phyloP scores from a whole-genome alignment of 2,888 invertebrate species.

The Cerceris ruficornis region DNA sequence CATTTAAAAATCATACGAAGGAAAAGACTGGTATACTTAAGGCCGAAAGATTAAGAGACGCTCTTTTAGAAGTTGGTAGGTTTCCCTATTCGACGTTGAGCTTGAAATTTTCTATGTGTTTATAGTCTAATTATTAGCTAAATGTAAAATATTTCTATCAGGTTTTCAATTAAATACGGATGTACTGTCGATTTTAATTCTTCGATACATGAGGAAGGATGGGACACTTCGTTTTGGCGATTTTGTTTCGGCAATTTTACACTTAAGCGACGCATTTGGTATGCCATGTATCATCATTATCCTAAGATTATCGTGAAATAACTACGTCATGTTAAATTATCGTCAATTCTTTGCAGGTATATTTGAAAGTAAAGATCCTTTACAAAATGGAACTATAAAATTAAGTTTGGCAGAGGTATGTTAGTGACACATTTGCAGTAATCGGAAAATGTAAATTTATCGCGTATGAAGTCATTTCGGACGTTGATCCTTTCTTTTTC shows the following conservation, averaged over 20 bases:
- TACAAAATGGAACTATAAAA: constrained; percentile 91
- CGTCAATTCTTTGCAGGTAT: constrained; percentile 83
- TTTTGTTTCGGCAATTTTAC: constrained; percentile 94
- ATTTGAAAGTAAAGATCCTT: constrained; percentile 90
- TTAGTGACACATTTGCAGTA: background rate
- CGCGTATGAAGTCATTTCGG: too few relatives aligned
- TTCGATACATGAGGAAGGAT: constrained; percentile 95
- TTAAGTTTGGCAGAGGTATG: constrained; percentile 90
- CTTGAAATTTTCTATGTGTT: background rate
- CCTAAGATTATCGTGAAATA: background rate
- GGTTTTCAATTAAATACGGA: constrained; percentile 93
- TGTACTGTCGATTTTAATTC: constrained; percentile 90
- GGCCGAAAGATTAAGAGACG: constrained; percentile 92
- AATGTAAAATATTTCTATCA: constrained; percentile 66
- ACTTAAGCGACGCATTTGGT: constrained; percentile 95
- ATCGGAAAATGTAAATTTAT: background rate
- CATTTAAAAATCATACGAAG: constrained; percentile 94
- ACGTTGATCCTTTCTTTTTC: constrained; percentile 79
- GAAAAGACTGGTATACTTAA: constrained; percentile 95
- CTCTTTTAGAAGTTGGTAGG: constrained; percentile 90
- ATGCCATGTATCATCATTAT: constrained; percentile 69
- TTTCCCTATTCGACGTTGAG: constrained; percentile 32
- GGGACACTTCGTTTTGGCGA: constrained; percentile 95
- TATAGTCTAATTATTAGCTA: background rate
- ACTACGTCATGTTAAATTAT: background rate